Evolutionary conservation across 2,888 invertebrate species (phyloP).

Genomic region (Sicus ferrugineus): DNA sequence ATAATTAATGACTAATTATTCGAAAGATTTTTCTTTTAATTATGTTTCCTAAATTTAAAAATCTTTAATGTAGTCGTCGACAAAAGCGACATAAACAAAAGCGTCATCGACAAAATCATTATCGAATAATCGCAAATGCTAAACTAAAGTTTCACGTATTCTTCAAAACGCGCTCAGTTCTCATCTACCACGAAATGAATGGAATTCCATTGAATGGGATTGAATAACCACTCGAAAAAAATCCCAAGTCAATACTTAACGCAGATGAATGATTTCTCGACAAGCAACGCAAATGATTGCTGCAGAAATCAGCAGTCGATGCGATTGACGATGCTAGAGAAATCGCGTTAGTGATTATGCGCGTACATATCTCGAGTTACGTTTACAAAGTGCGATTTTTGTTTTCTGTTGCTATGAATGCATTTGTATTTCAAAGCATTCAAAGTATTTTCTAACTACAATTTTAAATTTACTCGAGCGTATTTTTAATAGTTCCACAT

Average conservation of each 20-base stretch:
- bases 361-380: no score
- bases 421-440: no score
- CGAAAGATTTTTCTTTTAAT: neutral
- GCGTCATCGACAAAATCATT: no score
- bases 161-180: neutral
- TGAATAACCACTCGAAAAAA: neutral
- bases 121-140: neutral
- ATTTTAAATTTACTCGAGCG: no score
- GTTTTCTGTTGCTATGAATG: neutral
- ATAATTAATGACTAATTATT: neutral
- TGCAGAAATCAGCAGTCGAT: neutral
- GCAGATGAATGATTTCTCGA: slow-evolving; percentile 9
- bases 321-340: neutral
- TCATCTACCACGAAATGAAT: neutral
- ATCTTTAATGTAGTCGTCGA: no score
- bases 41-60: no score
- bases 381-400: neutral
- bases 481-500: no score
- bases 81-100: no score
- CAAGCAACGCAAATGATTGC: neutral
- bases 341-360: no score
- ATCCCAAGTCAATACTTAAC: slow-evolving; percentile 1
- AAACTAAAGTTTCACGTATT: neutral
- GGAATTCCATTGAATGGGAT: neutral
- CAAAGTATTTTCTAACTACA: no score